Base-by-base conservation (phyloP, 2,888 invertebrate genomes). In the Scaptomyza caliginosa region DNA sequence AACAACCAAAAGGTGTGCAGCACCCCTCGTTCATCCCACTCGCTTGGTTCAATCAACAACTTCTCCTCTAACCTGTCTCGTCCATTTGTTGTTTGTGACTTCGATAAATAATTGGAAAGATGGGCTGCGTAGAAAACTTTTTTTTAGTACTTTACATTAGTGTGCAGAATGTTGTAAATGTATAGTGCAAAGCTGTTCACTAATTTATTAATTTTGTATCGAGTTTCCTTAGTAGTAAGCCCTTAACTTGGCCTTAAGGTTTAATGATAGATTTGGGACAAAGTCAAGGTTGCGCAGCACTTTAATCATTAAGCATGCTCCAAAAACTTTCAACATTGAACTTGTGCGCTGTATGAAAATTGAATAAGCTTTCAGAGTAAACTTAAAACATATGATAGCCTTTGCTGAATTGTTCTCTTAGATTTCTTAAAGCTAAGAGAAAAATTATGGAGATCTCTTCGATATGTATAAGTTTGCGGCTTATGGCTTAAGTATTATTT, bases 1-100 rank as follows among this genome's bases (percentile, higher is more conserved):
- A 63, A 60, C 62, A 48, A 46, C 43, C 56, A 58, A 73, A 80
- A 84, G 73, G 70, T 78, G 64, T 66, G 46, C 30, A 59, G 32
- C 48, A 38, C 62, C 45, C 17, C 30, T 28, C 21, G 7, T 10
- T 11, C 8, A 17, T 16, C 39, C 34, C 11, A n/a, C n/a, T 8
- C 16, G n/a, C 28, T 39, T 38, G 8, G 7, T 8, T 36, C 34
- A 21, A 50, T 26, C 30, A 48, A 38, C 55, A 43, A 43, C 39
- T 45, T 34, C 42, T 55, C 48, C 55, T 21, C 38, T 10, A 19
- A 23, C 36, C 42, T 59, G 49, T 45, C 30, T 28, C 54, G 45
- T 45, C 66, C 40, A 50, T 36, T 43, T 55, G 19, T 43, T 46
- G 28, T 42, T 49, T 26, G 28, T n/a, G 16, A n/a, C 34, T 42